A percentile compares a stretch with the other conserved stretches of the same genome.
These are phyloP conservation scores for Rallus limicola DNA, from an alignment of 2,113 vertebrate genomes.

Conservation along the genomic window DNA sequence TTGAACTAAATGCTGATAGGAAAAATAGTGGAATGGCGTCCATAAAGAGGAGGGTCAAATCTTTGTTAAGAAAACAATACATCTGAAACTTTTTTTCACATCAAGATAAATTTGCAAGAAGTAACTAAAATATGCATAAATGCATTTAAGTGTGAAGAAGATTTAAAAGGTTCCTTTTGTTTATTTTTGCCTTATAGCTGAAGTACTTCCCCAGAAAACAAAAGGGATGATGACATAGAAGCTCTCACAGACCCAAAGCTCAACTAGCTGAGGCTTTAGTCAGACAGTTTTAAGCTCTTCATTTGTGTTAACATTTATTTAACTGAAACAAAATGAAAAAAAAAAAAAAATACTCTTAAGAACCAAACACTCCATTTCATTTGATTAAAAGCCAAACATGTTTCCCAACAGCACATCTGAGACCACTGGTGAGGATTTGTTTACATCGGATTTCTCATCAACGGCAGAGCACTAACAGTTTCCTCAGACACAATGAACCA, in stretches of 20 bases:
- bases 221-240: not conserved
- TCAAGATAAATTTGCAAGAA: not conserved
- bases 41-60: conserved; percentile 22
- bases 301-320: not conserved
- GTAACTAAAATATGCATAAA: conserved; percentile 33
- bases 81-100: not conserved
- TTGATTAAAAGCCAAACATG: not conserved
- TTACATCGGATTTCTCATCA: not conserved
- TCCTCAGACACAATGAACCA: not conserved
- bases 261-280: not conserved
- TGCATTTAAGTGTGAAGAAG: not conserved
- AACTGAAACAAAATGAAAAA: not conserved
- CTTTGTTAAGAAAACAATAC: not conserved
- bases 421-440: not conserved
- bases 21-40: not conserved
- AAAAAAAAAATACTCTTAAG: not conserved
- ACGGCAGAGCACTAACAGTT: not conserved
- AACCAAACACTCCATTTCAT: not conserved
- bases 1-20: conserved; percentile 36
- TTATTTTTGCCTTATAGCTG: not conserved
- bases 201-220: not conserved
- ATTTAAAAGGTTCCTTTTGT: not conserved
- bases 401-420: not conserved
- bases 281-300: not conserved
- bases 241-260: not conserved